A percentile compares a stretch with the other conserved stretches of the same genome.
These are phyloP conservation scores for Acleris literana DNA, from an alignment of 2,888 invertebrate species.

Conservation along the genomic window DNA sequence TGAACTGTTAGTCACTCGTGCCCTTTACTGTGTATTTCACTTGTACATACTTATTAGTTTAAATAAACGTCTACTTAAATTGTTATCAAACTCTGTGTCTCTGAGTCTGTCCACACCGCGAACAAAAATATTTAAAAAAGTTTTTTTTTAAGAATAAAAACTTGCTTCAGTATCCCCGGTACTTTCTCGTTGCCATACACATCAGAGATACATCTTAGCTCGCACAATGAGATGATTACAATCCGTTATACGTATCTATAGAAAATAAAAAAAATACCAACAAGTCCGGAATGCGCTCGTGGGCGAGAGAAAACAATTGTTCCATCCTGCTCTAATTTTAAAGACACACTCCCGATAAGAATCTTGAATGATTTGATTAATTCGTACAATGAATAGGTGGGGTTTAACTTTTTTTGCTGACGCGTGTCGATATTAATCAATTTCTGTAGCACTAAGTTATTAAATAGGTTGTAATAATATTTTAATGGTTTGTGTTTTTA, in stretches of 20 bases:
- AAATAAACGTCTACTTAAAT: too few species aligned
- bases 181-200: constrained; percentile 55
- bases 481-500: constrained; percentile 59
- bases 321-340: constrained; percentile 81
- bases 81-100: too few species aligned
- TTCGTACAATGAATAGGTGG: constrained; percentile 72
- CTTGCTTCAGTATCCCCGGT: constrained; percentile 20
- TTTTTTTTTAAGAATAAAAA: background rate
- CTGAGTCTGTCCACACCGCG: too few species aligned
- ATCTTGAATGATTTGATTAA: constrained; percentile 82
- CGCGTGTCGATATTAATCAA: constrained; percentile 81
- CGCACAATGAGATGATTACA: constrained; percentile 83
- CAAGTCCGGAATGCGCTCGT: constrained; percentile 67
- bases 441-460: constrained; percentile 64
- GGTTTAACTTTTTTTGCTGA: constrained; percentile 74
- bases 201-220: constrained; percentile 69
- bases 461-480: constrained; percentile 76
- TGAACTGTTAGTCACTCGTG: too few species aligned
- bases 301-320: constrained; percentile 82
- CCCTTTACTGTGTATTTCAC: too few species aligned
- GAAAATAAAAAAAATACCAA: constrained; percentile 67
- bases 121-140: background rate
- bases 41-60: too few species aligned
- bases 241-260: constrained; percentile 79
- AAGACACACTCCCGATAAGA: constrained; percentile 71